Evolutionary conservation across 2,797 vertebrate species (phyloP), one percentile per base, ranked within the genome.

Genomic region (Macropodus opercularis): DNA sequence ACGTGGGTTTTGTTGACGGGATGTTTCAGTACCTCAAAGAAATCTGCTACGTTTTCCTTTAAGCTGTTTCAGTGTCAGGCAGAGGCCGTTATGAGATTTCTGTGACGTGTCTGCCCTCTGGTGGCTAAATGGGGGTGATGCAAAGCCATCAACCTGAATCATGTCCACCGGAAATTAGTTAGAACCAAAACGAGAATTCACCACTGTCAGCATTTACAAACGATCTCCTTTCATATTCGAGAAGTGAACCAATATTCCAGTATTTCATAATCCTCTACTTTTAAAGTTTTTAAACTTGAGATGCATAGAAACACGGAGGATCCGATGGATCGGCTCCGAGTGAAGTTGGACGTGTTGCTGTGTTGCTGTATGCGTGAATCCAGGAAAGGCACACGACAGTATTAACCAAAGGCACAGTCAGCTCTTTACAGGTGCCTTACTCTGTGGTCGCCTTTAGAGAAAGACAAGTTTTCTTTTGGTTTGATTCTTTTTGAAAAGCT

Each of bases 361-460:
- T 57, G 38, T 23, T 44, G 11, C 31, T 35, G 4, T 4, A n/a
- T 22, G 32, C 23, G 38, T 43, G 24, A 26, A 31, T 29, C 29
- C 46, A 54, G 24, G 18, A 56, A 54, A 71, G 3, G 6, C 68
- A 68, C 62, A 61, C 58, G 11, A 8, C 58, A 67, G 76, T 61
- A 59, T 75, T 54, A 71, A 87, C 83, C 79, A 84, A 80, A 87
- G 83, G 80, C 86, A 86, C 81, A 79, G 73, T 70, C 50, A 73
- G 69, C 49, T 69, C 23, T 39, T 68, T 62, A 77, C 63, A 67
- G 80, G 74, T 87, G 86, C 89, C 87, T 90, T 90, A 88, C 22
- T 53, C 57, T 68, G 52, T 62, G 51, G 42, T 84, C 64, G 41
- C 72, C 52, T 54, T 58, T 29, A 55, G 52, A 57, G 2, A 71